Evolutionary conservation across 2,797 vertebrate species (phyloP).

Genomic region (Meriones psammophilus): DNA sequence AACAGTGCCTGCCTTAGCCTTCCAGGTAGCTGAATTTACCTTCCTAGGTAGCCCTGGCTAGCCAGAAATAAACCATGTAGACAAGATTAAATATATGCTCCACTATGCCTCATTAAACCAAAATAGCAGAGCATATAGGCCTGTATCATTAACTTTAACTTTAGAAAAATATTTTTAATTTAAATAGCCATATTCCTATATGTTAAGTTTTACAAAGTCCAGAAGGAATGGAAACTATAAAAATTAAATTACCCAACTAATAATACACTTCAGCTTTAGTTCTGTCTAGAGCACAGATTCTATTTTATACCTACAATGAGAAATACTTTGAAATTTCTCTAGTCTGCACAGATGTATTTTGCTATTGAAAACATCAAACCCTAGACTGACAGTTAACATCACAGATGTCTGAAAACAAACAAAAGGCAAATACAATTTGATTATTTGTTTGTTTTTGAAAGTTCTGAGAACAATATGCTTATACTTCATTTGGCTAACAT

Average conservation of each 20-base stretch:
- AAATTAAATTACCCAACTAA: neutral
- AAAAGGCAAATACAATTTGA: conserved; percentile 77
- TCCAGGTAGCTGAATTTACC: neutral
- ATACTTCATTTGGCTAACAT: conserved; percentile 35
- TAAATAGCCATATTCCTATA: conserved; percentile 1
- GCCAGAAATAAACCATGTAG: neutral
- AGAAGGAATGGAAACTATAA: conserved; percentile 27
- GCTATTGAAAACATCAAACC: conserved; percentile 85
- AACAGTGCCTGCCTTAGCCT: neutral
- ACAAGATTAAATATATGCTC: neutral
- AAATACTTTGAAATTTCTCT: conserved; percentile 65
- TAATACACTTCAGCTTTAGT: conserved; percentile 1
- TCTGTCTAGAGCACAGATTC: conserved; percentile 16
- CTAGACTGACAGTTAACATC: conserved; percentile 80
- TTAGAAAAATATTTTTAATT: neutral
- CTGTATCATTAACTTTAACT: neutral
- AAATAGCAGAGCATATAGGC: neutral
- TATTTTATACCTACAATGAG: conserved; percentile 35
- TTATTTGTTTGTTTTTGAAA: conserved; percentile 86
- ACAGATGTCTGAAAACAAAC: conserved; percentile 82
- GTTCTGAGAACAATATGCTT: conserved; percentile 56
- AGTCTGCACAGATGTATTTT: conserved; percentile 70
- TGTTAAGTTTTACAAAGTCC: conserved; percentile 20
- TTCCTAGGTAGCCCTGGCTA: neutral
- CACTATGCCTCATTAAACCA: neutral